phyloP scores from a whole-genome alignment of 2,888 invertebrate genomes.

The Coleophora flavipennella region DNA sequence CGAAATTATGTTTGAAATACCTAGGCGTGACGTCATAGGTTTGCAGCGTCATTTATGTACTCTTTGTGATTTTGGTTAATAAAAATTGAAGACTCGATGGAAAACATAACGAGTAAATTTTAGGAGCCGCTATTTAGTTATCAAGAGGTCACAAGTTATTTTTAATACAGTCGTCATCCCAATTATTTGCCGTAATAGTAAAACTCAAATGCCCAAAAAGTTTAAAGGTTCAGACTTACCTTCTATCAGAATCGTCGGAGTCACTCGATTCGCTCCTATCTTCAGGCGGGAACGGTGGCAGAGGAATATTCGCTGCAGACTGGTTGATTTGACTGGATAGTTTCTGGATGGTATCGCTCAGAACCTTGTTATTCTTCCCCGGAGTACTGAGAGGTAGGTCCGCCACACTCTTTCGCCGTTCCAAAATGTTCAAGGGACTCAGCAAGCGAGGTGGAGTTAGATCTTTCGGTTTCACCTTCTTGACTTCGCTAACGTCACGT shows the following conservation, averaged over 20 bases:
- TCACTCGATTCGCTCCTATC: constrained; percentile 61
- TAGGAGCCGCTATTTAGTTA: too few species aligned
- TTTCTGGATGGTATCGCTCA: constrained; percentile 77
- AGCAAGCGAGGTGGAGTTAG: constrained; percentile 41
- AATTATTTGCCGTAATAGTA: too few species aligned
- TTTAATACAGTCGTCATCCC: too few species aligned
- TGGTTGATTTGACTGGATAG: constrained; percentile 69
- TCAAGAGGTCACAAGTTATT: too few species aligned
- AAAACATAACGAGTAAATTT: too few species aligned
- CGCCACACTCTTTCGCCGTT: constrained; percentile 56
- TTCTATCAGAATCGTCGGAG: constrained; percentile 61
- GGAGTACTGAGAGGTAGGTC: constrained; percentile 48
- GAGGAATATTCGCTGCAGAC: constrained; percentile 37
- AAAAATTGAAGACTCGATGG: too few species aligned
- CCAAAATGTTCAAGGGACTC: constrained; percentile 52
- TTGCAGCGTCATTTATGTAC: too few species aligned
- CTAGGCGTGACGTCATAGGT: too few species aligned
- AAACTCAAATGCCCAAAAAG: too few species aligned
- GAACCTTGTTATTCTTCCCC: constrained; percentile 72
- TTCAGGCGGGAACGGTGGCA: constrained; percentile 48
- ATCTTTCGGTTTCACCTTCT: constrained; percentile 49
- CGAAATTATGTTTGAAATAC: too few species aligned
- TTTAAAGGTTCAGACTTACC: too few species aligned
- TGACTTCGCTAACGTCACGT: constrained; percentile 42
- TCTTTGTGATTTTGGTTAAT: too few species aligned